Conservation (phyloP, 2,113 vertebrate species). For the Amphiprion percula region DNA sequence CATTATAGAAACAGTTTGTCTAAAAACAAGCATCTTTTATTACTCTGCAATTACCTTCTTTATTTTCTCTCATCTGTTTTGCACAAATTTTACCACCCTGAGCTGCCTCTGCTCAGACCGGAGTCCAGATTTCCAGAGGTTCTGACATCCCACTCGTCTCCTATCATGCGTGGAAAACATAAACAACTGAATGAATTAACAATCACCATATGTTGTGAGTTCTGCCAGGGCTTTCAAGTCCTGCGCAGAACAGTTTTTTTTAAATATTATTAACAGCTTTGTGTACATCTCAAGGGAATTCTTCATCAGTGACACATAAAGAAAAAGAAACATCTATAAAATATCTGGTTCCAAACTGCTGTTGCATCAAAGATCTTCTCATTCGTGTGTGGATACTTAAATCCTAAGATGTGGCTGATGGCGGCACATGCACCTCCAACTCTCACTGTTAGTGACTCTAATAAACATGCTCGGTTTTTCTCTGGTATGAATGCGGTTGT, state of each 20-base stretch:
- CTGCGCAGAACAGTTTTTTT: constrained; percentile 28
- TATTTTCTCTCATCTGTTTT: constrained; percentile 35
- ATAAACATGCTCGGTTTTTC: constrained; percentile 64
- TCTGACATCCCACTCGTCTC: constrained; percentile 20
- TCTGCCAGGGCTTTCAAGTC: constrained; percentile 40
- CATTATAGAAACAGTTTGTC: constrained; percentile 11
- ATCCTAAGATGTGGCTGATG: constrained; percentile 72
- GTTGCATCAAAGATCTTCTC: constrained; percentile 67
- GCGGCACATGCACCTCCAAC: constrained; percentile 54
- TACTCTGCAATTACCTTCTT: constrained; percentile 24
- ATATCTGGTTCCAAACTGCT: constrained; percentile 41
- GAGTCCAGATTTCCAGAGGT: constrained; percentile 8
- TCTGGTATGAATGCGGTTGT: constrained; percentile 64
- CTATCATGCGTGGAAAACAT: constrained; percentile 44
- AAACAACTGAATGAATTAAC: constrained; percentile 46
- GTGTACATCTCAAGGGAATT: constrained; percentile 37
- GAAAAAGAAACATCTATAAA: constrained; percentile 43
- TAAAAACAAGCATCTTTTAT: constrained; percentile 50
- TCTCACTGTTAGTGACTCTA: constrained; percentile 70
- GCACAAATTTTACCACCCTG: constrained; percentile 20
- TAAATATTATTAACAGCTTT: constrained; percentile 50
- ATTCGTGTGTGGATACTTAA: constrained; percentile 49
- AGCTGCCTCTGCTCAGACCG: constrained; percentile 16
- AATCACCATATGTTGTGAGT: constrained; percentile 54
- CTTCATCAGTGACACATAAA: constrained; percentile 54